Percentiles rank a stretch among this genome's conserved stretches.
Conservation (phyloP, 1,140 invertebrate genomes). For the Anoplophora glabripennis region DNA sequence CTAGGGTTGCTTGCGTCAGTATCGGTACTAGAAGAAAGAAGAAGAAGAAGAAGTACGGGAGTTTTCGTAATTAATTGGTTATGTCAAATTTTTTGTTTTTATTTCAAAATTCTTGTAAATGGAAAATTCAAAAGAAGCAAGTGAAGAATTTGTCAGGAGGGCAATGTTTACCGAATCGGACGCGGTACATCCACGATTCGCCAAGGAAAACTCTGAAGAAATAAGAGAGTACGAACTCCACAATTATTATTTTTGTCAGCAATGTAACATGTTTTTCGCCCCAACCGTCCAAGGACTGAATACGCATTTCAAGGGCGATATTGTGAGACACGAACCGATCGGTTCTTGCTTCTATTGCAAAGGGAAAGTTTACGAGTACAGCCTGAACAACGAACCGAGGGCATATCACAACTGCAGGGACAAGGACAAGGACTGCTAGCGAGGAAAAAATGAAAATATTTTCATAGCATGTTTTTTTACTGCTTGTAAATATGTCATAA, state of each 20-base stretch:
- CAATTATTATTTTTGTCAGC: conserved; percentile 33
- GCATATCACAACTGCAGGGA: conserved; percentile 35
- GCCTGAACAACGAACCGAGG: conserved; percentile 20
- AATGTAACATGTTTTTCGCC: conserved; percentile 37
- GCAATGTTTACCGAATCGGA: conserved; percentile 33
- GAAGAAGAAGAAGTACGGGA: too few relatives aligned
- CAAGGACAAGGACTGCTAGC: too few relatives aligned
- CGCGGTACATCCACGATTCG: conserved; percentile 39
- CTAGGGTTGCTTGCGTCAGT: too few relatives aligned
- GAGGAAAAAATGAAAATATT: background rate
- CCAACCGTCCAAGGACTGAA: conserved; percentile 29
- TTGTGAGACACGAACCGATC: conserved; percentile 28
- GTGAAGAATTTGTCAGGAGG: conserved; percentile 16
- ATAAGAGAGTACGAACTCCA: conserved; percentile 30
- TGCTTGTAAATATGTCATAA: too few relatives aligned
- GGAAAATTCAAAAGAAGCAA: too few relatives aligned
- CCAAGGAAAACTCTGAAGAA: conserved; percentile 25
- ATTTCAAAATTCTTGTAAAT: too few relatives aligned
- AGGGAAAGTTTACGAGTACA: conserved; percentile 35
- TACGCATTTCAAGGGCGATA: conserved; percentile 36
- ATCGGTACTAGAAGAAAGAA: too few relatives aligned
- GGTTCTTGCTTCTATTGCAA: conserved; percentile 39
- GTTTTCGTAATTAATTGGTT: too few relatives aligned
- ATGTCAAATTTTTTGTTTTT: too few relatives aligned
- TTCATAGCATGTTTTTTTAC: conserved; percentile 3